phyloP scores from a whole-genome alignment of 2,888 invertebrate species.

The Sarcophaga carnaria region DNA sequence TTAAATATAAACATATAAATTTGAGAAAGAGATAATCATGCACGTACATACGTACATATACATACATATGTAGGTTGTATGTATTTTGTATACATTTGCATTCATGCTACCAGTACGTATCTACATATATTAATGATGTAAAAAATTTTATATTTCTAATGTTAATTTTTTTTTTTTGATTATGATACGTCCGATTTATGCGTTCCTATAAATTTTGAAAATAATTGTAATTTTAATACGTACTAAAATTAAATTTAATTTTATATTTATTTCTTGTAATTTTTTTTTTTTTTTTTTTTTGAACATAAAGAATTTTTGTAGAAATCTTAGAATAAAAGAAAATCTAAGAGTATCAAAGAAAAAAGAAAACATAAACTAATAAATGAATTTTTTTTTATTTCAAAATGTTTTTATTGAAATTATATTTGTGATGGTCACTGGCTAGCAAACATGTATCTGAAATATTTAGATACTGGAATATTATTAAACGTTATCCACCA shows the following conservation, averaged over 20 bases:
- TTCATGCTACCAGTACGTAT: no score
- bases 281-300: not conserved
- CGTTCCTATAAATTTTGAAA: conserved; percentile 38
- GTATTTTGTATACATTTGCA: no score
- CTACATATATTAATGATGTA: no score
- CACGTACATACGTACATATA: not conserved
- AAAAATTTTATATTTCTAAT: not conserved
- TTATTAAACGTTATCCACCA: no score
- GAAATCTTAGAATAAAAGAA: not conserved
- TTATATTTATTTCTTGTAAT: conserved; percentile 2
- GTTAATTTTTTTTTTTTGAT: not conserved
- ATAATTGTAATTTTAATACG: conserved; percentile 29
- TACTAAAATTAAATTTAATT: no score
- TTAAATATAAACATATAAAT: not conserved
- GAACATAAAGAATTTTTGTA: conserved; percentile 34
- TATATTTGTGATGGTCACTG: no score
- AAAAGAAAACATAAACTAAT: not conserved
- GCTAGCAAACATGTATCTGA: no score
- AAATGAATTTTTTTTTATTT: not conserved
- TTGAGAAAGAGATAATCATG: not conserved
- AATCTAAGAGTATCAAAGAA: conserved; percentile 34
- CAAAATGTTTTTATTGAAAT: no score
- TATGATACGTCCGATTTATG: not conserved
- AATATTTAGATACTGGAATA: no score
- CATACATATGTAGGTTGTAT: no score